These are phyloP conservation scores for Pachyramphus minor DNA, from an alignment of 2,113 vertebrate species.

Conservation along the genomic window DNA sequence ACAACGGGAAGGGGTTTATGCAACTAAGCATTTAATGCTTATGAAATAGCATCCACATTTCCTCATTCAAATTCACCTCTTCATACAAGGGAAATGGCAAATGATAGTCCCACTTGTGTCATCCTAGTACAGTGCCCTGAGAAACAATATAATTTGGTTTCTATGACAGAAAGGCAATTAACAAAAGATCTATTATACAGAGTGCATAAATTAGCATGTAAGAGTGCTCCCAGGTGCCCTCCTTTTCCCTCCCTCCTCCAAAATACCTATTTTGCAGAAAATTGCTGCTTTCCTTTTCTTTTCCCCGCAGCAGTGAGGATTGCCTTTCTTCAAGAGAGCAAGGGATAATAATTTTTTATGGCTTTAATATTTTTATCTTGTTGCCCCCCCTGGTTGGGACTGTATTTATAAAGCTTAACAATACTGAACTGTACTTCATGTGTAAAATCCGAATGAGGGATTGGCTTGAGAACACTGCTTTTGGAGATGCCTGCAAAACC, in stretches of 20 bases:
- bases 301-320: neutral
- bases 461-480: neutral
- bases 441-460: neutral
- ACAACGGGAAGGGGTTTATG: neutral
- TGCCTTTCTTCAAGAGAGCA: neutral
- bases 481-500: neutral
- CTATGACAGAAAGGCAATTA: constrained; percentile 62
- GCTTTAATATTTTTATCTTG: neutral
- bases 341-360: neutral
- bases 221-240: constrained; percentile 59
- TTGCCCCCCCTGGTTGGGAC: neutral
- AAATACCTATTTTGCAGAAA: constrained; percentile 48
- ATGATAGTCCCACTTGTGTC: constrained; percentile 26
- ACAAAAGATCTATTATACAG: constrained; percentile 50
- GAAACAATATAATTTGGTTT: constrained; percentile 59
- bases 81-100: neutral
- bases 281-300: neutral
- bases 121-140: constrained; percentile 20
- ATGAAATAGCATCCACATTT: neutral
- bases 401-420: neutral
- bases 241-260: constrained; percentile 13
- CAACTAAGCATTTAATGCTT: neutral
- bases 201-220: constrained; percentile 41
- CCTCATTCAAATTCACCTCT: neutral
- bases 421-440: neutral